Base-by-base conservation (phyloP, 2,113 vertebrate genomes). In the Notarius lentiginosus region DNA sequence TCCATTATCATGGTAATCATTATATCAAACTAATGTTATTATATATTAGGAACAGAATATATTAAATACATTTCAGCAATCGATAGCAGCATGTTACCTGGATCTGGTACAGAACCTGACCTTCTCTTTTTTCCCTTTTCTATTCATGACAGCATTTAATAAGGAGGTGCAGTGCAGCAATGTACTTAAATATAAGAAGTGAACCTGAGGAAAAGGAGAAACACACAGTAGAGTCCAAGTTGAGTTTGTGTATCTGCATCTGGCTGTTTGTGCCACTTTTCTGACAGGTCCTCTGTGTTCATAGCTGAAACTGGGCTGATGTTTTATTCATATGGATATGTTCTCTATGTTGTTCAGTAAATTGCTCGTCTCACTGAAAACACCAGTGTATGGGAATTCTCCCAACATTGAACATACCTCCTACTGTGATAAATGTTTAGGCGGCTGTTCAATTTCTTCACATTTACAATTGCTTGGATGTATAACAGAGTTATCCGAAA, bases 321-420 rank as follows among this genome's bases (percentile, higher is more conserved):
- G 91, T 93, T 93, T 84, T 90, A 93, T 94, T 94, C 92, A 94
- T 88, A 76, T 65, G 76, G 73, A 84, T 82, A 76, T 87, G 68
- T 80, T 79, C 76, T 79, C 82, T 85, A 85, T 65, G 77, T 72
- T n/a, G 66, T 51, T 89, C 47, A 65, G 85, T 84, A 86, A 82
- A 83, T 88, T 73, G 79, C 34, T 87, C 73, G 22, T 80, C 70
- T 89, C 22, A 24, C 79, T 41, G 68, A 72, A 87, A 73, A 77
- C 75, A n/a, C 22, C 84, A 73, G 86, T 47, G 5, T 68, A 63
- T 60, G 73, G 63, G 76, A 80, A 83, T 84, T 79, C n/a, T 30
- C 60, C 55, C 79, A 77, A 84, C 80, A 87, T 15, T 75, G 63
- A 63, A 86, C 80, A 88, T 49, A 53, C 83, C 51, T 76, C 77